A percentile compares a stretch with the other conserved stretches of the same genome.
phyloP scores from a whole-genome alignment of 2,113 vertebrate species.

The Brachyhypopomus gauderio region DNA sequence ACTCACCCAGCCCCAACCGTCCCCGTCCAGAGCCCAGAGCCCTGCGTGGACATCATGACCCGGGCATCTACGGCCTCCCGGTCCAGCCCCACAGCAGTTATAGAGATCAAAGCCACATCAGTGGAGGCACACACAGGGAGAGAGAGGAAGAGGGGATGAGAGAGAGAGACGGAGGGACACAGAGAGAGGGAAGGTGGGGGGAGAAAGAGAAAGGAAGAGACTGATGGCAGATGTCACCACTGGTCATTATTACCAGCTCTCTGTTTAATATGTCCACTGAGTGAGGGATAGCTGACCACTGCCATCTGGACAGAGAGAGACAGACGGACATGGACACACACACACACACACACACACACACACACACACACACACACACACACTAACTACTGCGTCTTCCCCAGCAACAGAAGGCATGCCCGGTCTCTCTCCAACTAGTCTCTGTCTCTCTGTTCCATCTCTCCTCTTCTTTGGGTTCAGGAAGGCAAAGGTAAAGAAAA shows the following conservation, averaged over 20 bases:
- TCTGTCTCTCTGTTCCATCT: not conserved
- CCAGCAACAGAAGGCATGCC: slow-evolving; percentile 45
- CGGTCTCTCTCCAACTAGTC: slow-evolving; percentile 11
- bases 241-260: slow-evolving; percentile 74
- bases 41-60: too few relatives aligned
- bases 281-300: slow-evolving; percentile 72
- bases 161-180: slow-evolving; percentile 1
- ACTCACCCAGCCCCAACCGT: not conserved
- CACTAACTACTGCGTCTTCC: slow-evolving; percentile 20
- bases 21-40: not conserved
- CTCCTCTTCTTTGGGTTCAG: not conserved
- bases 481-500: slow-evolving; percentile 8
- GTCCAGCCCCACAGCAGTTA: slow-evolving; percentile 29
- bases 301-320: slow-evolving; percentile 59
- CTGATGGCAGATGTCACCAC: slow-evolving; percentile 70
- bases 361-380: too few relatives aligned
- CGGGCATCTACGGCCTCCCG: too few relatives aligned
- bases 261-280: slow-evolving; percentile 71
- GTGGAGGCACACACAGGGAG: slow-evolving; percentile 12
- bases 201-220: slow-evolving; percentile 22
- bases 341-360: not conserved
- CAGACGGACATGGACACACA: slow-evolving; percentile 5
- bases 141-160: slow-evolving; percentile 1
- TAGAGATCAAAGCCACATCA: slow-evolving; percentile 42
- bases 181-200: slow-evolving; percentile 44